phyloP scores from a whole-genome alignment of 1,140 invertebrate species.

The Hetaerina americana region DNA sequence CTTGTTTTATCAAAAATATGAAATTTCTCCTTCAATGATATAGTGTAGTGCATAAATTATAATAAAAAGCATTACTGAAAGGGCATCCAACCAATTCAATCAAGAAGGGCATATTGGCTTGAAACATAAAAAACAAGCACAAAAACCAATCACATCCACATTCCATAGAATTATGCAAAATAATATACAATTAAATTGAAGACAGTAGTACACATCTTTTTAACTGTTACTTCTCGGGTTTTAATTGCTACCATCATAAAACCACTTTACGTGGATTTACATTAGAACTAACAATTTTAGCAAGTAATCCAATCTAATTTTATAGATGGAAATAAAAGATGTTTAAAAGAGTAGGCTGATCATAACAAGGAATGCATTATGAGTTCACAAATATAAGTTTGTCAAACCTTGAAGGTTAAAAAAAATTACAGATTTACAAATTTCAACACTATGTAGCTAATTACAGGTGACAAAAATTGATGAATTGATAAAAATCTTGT shows the following conservation, averaged over 20 bases:
- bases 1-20: background rate
- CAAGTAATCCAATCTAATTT: background rate
- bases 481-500: background rate
- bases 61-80: background rate
- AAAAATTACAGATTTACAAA: constrained; percentile 1
- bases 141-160: background rate
- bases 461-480: background rate
- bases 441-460: background rate
- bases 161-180: background rate
- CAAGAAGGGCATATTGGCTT: background rate
- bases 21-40: background rate
- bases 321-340: background rate
- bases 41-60: background rate
- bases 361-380: background rate
- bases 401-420: background rate
- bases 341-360: background rate
- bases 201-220: background rate
- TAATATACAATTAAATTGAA: background rate
- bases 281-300: background rate
- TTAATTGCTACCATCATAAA: background rate
- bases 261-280: background rate
- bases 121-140: background rate
- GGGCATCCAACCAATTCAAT: background rate
- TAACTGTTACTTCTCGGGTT: background rate
- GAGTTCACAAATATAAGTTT: background rate